A percentile compares a stretch with the other conserved stretches of the same genome.
Evolutionary conservation across 2,888 invertebrate genomes (phyloP).

Genomic region (Ligdia adustata): DNA sequence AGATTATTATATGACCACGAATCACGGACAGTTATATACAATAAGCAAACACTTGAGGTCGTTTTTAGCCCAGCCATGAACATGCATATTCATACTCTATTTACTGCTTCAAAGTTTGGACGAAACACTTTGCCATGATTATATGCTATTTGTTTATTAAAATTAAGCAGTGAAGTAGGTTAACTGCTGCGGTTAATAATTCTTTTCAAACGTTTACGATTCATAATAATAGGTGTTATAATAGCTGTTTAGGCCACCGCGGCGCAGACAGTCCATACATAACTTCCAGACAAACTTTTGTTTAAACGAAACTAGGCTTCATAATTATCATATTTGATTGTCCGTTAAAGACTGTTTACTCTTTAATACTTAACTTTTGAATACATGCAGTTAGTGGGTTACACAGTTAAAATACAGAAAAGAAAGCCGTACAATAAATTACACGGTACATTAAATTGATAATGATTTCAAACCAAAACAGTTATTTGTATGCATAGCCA

Average conservation of each 20-base stretch:
- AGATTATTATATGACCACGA: too few relatives aligned
- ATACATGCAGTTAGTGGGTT: constrained; percentile 16
- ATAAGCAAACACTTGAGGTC: constrained; percentile 52
- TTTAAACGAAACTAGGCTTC: constrained; percentile 15
- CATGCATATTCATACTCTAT: constrained; percentile 51
- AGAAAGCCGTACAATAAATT: constrained; percentile 13
- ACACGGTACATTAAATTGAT: constrained; percentile 15
- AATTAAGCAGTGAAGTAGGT: constrained; percentile 16
- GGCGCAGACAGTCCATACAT: constrained; percentile 21
- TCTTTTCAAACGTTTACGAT: constrained; percentile 3
- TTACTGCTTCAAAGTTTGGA: constrained; percentile 39
- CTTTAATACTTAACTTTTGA: constrained; percentile 6
- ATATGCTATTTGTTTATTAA: constrained; percentile 23
- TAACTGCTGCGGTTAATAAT: constrained; percentile 12
- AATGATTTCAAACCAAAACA: constrained; percentile 23
- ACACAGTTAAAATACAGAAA: constrained; percentile 12
- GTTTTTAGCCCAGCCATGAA: constrained; percentile 52
- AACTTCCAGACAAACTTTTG: constrained; percentile 18
- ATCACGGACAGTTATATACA: constrained; percentile 50
- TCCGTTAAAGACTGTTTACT: constrained; percentile 15
- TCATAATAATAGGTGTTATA: constrained; percentile 4
- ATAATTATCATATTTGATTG: constrained; percentile 10
- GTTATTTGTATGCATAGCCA: constrained; percentile 25
- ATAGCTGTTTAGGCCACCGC: constrained; percentile 13
- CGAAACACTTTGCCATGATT: constrained; percentile 18